Percentiles rank a stretch among this genome's conserved stretches.
These are phyloP conservation scores for Stictonetta naevosa DNA, from an alignment of 2,113 vertebrate species.

Conservation along the genomic window DNA sequence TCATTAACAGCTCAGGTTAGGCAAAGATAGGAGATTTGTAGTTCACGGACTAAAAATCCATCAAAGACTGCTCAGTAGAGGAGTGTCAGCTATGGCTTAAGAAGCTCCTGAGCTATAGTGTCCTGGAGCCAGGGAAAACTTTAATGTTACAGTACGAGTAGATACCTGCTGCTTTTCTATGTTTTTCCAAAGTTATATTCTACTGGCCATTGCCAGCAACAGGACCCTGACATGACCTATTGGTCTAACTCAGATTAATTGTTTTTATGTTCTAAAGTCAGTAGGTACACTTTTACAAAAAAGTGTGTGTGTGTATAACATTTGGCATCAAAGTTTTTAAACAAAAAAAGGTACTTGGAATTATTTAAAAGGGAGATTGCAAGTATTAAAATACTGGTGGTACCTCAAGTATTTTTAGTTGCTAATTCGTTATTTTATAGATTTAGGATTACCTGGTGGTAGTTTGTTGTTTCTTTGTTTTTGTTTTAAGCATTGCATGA, in stretches of 20 bases:
- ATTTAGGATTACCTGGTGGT: neutral
- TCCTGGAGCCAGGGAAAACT: neutral
- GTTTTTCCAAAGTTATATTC: neutral
- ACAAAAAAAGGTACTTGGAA: neutral
- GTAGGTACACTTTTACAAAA: neutral
- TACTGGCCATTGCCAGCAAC: neutral
- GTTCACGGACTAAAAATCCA: neutral
- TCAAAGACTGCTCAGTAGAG: neutral
- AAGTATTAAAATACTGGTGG: constrained; percentile 57
- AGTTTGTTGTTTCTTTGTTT: neutral
- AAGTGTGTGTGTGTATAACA: neutral
- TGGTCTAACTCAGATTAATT: neutral
- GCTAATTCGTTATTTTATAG: neutral
- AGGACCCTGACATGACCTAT: neutral
- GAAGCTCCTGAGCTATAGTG: neutral
- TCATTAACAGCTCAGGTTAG: neutral
- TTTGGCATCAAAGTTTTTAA: neutral
- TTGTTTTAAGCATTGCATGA: constrained; percentile 63
- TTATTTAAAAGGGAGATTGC: constrained; percentile 59
- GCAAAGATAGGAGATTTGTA: neutral
- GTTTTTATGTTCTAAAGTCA: neutral
- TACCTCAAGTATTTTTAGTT: neutral
- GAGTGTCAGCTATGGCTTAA: neutral
- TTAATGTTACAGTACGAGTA: rapidly evolving
- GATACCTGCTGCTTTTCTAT: neutral